Evolutionary conservation across 1,140 invertebrate genomes (phyloP), one percentile per base, ranked within the genome.

Genomic region (Drosophila burlai): DNA sequence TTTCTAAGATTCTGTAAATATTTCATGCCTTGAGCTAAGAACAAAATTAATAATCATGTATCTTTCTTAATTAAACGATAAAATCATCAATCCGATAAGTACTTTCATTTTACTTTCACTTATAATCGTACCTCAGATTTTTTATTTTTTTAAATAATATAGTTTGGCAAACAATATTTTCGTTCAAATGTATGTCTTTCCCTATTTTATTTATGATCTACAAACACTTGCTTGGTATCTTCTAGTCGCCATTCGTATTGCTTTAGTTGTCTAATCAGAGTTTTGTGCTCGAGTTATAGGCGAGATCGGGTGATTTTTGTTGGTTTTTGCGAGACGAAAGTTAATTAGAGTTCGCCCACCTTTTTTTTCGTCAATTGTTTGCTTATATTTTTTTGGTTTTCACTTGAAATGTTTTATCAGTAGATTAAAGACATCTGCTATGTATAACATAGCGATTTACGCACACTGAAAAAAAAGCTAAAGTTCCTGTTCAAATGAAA

Each of bases 391-490:
- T 24, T 55, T 16, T 24, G n/a, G n/a, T 38, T 57, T 26, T 5
- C 7, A 8, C 6, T 55, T 55, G 16, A 38, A 38, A 18, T 63
- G 34, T n/a, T 16, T 26, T 57, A 63, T 62, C 31, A 54, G 15
- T 26, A 38, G 34, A 55, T 54, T 15, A 8, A 24, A 18, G 31
- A 26, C 21, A 38, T 57, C n/a, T 62, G 8, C 4, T 18, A n/a
- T 9, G 21, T 38, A 38, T 54, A 36, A 15, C 13, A 36, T 21
- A 15, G 7, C 46, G 16, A 36, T 26, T 26, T 15, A 16, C 0
- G 24, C 26, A 54, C 21, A 21, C 26, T 31, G 5, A 18, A 16
- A 18, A 11, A 34, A 34, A 10, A 11, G 34, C 10, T 10, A 10
- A 6, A 34, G 8, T 31, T 31, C 2, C 9, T 9, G 31, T 9